Conservation (phyloP, 2,797 vertebrate species). For the Eospalax fontanierii region DNA sequence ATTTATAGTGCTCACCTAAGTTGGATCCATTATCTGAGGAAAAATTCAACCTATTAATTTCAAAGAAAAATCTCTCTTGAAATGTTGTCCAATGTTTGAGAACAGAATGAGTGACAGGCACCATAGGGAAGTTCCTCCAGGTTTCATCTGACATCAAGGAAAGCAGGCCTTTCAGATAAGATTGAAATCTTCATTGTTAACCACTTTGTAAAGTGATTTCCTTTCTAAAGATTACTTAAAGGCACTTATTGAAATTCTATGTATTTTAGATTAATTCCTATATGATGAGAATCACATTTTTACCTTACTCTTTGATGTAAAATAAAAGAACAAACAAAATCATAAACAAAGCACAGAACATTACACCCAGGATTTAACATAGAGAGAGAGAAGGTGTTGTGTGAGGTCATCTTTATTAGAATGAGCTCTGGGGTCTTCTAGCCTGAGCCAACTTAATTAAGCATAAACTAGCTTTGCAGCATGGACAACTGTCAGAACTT, state of each 20-base stretch:
- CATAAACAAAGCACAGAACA: neutral
- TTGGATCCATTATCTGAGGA: neutral
- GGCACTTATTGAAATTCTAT: neutral
- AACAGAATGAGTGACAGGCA: slow-evolving; percentile 7
- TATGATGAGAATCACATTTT: neutral
- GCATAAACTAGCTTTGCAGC: neutral
- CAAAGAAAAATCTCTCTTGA: neutral
- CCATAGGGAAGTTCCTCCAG: neutral
- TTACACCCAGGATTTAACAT: neutral
- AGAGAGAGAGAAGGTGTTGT: neutral
- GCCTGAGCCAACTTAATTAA: neutral
- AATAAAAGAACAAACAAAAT: neutral
- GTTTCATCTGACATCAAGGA: slow-evolving; percentile 55
- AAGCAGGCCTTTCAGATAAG: neutral
- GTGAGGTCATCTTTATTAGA: neutral
- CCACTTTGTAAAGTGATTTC: neutral
- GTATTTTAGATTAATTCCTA: neutral
- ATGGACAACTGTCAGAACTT: neutral
- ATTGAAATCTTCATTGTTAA: slow-evolving; percentile 11
- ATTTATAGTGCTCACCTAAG: neutral
- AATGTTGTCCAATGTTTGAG: neutral
- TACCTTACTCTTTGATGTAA: neutral
- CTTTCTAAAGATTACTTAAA: slow-evolving; percentile 50
- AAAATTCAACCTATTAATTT: slow-evolving; percentile 38
- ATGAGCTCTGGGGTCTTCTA: neutral